Percentiles rank a stretch among this genome's conserved stretches.
Evolutionary conservation across 2,888 invertebrate species (phyloP).

Genomic region (Tiliacea citrago): DNA sequence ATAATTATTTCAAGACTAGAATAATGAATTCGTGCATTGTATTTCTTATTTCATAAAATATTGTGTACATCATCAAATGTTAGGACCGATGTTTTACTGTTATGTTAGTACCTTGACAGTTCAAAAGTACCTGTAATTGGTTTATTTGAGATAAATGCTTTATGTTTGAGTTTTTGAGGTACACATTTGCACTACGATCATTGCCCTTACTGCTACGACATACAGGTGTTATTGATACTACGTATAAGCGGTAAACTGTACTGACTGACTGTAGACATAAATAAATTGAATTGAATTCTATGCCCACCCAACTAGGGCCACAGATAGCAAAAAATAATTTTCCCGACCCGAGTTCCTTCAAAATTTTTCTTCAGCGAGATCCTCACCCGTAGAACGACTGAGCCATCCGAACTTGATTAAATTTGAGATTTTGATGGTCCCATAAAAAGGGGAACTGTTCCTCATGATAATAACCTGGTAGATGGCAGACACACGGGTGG

Average conservation of each 20-base stretch:
- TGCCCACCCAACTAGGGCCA: no score
- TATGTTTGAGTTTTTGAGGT: no score
- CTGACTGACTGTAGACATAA: no score
- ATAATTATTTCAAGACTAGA: neutral
- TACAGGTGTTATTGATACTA: neutral
- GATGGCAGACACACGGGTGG: conserved; percentile 43
- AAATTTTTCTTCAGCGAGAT: conserved; percentile 25
- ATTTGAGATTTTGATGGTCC: conserved; percentile 61
- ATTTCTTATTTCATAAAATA: neutral
- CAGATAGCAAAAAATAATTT: conserved; percentile 18
- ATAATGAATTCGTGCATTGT: no score
- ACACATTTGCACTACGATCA: neutral
- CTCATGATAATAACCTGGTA: conserved; percentile 59
- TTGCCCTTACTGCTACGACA: neutral
- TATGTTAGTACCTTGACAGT: no score
- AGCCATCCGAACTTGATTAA: conserved; percentile 60
- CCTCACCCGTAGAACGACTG: conserved; percentile 23
- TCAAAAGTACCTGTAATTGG: no score
- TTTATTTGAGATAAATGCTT: no score
- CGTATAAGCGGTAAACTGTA: neutral
- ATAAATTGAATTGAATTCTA: no score
- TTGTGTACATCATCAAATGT: neutral
- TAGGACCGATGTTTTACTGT: neutral
- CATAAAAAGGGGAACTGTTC: conserved; percentile 53
- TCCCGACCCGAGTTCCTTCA: neutral